Conservation (phyloP, 2,113 vertebrate species). For the Acrocephalus kingi region DNA sequence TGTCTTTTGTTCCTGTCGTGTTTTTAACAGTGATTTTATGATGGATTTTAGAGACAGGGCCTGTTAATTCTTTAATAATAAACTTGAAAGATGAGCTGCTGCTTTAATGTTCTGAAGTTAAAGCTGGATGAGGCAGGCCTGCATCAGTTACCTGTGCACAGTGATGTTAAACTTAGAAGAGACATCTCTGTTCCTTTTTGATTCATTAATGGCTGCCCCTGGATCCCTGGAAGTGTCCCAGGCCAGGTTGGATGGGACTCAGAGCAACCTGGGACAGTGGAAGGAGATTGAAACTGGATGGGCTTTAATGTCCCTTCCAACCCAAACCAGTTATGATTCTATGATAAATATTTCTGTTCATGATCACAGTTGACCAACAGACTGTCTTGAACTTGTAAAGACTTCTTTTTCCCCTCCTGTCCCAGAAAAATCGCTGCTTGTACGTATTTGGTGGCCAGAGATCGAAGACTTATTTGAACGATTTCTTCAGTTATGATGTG, state of each 20-base stretch:
- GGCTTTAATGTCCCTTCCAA: neutral
- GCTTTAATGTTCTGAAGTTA: neutral
- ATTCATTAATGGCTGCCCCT: neutral
- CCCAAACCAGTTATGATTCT: neutral
- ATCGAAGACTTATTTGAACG: slow-evolving; percentile 98
- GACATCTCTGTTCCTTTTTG: neutral
- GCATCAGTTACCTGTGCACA: neutral
- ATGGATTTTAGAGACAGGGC: neutral
- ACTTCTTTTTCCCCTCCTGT: neutral
- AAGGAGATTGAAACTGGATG: neutral
- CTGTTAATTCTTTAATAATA: neutral
- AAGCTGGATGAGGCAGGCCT: neutral
- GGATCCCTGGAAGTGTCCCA: neutral
- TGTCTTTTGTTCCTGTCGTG: neutral
- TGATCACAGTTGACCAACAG: neutral
- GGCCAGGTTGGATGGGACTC: neutral
- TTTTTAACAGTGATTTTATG: neutral
- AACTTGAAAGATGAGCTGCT: neutral
- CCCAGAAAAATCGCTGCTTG: slow-evolving; percentile 94
- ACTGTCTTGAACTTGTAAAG: neutral
- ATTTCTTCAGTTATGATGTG: slow-evolving; percentile 99
- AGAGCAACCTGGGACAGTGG: rapidly evolving
- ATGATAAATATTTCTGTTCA: neutral
- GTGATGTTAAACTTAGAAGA: neutral
- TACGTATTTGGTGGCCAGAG: slow-evolving; percentile 98